Conservation (phyloP, 1,140 invertebrate species). For the Caerostris darwini region DNA sequence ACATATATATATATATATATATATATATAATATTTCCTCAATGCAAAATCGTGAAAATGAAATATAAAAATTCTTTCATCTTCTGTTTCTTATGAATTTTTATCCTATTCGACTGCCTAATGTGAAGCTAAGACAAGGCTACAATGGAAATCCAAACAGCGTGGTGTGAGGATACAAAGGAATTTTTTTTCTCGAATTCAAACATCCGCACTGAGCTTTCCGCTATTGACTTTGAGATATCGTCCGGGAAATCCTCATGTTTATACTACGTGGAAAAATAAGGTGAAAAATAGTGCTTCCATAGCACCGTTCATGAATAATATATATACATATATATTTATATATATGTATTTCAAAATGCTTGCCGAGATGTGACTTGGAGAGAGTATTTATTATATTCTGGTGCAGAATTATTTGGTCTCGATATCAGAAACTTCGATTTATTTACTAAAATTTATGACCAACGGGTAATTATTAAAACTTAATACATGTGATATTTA, state of each 20-base stretch:
- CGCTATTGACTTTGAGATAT: slow-evolving; percentile 49
- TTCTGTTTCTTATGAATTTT: slow-evolving; percentile 54
- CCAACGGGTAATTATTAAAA: too few relatives aligned
- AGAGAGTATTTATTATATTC: too few relatives aligned
- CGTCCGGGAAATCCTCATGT: slow-evolving; percentile 16
- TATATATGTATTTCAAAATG: neutral
- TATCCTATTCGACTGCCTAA: slow-evolving; percentile 46
- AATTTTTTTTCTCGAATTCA: slow-evolving; percentile 39
- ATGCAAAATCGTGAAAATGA: slow-evolving; percentile 73
- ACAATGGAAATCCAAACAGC: neutral
- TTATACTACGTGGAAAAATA: slow-evolving; percentile 20
- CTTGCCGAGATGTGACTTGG: too few relatives aligned
- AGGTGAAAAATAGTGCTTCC: slow-evolving; percentile 20
- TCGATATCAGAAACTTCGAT: too few relatives aligned
- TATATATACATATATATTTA: neutral
- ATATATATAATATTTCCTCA: slow-evolving; percentile 57
- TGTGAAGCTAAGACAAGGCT: slow-evolving; percentile 66
- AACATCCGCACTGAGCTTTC: slow-evolving; percentile 4
- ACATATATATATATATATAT: too few relatives aligned
- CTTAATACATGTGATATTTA: too few relatives aligned
- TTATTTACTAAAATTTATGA: too few relatives aligned
- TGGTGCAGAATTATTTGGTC: too few relatives aligned
- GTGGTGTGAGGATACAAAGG: neutral
- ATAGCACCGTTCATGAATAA: neutral
- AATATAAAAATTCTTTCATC: slow-evolving; percentile 68